phyloP scores from a whole-genome alignment of 2,888 invertebrate species.

The Yponomeuta evonymella region DNA sequence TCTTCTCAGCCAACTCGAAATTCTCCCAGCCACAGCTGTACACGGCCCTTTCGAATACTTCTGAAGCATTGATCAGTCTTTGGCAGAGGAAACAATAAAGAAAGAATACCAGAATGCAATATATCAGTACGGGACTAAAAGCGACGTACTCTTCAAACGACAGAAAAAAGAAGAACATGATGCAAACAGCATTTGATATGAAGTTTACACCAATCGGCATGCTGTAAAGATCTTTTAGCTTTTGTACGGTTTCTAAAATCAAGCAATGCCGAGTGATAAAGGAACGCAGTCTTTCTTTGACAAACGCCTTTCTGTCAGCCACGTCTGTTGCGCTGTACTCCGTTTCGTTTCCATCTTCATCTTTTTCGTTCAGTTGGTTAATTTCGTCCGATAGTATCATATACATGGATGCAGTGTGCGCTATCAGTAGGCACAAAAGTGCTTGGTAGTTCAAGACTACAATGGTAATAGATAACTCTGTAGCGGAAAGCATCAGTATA shows the following conservation, averaged over 20 bases:
- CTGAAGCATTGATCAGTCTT: constrained; percentile 11
- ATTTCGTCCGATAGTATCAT: constrained; percentile 49
- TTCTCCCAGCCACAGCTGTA: constrained; percentile 15
- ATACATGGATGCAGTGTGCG: constrained; percentile 53
- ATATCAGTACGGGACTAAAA: background rate
- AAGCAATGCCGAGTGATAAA: constrained; percentile 10
- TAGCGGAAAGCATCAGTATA: constrained; percentile 31
- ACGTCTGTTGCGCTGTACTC: background rate
- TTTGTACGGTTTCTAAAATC: background rate
- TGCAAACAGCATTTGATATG: constrained; percentile 8
- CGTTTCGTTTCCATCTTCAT: background rate
- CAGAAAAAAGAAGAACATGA: constrained; percentile 11
- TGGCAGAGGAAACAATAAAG: constrained; percentile 13
- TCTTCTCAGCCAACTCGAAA: background rate
- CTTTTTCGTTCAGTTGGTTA: constrained; percentile 29
- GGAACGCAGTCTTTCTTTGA: background rate
- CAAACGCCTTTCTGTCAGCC: background rate
- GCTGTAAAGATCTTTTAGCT: constrained; percentile 9
- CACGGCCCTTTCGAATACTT: constrained; percentile 7
- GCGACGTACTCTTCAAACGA: constrained; percentile 2
- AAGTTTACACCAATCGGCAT: constrained; percentile 12
- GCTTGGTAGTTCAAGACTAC: constrained; percentile 48
- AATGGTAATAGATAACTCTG: constrained; percentile 41
- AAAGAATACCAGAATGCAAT: constrained; percentile 12
- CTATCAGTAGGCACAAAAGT: constrained; percentile 47